Evolutionary conservation across 30 jellyfish, hydroid and myxozoan species (phyloP), one percentile per base, ranked within the genome.

Genomic region (Pelagia noctiluca): DNA sequence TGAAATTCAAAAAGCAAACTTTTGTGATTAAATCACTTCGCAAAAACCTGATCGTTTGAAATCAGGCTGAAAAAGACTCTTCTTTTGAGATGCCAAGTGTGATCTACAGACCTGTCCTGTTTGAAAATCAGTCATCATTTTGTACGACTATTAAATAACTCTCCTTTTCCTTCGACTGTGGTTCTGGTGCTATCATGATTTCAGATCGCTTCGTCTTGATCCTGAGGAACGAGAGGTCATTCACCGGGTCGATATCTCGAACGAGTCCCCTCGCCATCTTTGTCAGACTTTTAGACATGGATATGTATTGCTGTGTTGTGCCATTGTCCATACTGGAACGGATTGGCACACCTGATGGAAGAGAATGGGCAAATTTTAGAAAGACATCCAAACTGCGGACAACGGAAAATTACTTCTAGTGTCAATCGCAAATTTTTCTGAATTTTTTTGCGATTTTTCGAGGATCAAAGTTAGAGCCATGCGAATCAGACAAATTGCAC

Each of bases 241-340:
- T 85, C 78, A 64, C 49, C 5, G 95, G 95, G 35, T 85, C 95
- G 21, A 85, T 82, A 28, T 85, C 95, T 25, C 95, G 76, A 35
- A 85, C 89, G 38, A 85, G 84, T 11, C 84, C 79, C 49, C 95
- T 46, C 23, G 95, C 88, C 37, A 85, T 60, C 7, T 38, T 28
- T 1, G 95, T 75, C 63, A 85, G 34, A 26, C 82, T 73, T 75
- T 85, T 85, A 12, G 95, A 73, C 80, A 85, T 25, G 1, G 84
- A 35, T 12, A 85, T 71, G 85, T 85, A 85, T 50, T 85, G 95
- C 22, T 65, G 89, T 23, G 95, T 85, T 26, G 95, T 72, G 11
- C 86, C 89, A 30, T 69, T 72, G 79, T 85, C 95, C 95, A 85
- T 85, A 38, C 88, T 85, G 23, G 89, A 60, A 3, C 95, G 95